These are phyloP conservation scores for Nomada fabriciana DNA, from an alignment of 2,888 invertebrate species.

Conservation along the genomic window DNA sequence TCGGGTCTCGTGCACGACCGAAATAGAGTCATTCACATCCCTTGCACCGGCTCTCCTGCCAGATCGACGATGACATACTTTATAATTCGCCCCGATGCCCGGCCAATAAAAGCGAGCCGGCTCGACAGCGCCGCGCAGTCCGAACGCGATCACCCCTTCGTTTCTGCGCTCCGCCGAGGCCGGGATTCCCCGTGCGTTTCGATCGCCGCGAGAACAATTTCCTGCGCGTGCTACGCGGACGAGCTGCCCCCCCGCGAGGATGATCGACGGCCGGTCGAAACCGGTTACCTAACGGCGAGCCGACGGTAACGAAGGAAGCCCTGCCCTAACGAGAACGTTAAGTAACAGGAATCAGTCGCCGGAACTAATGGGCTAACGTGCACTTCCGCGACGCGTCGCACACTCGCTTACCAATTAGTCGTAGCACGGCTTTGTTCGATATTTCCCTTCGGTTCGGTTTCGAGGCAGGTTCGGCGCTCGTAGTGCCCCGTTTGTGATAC, in stretches of 20 bases:
- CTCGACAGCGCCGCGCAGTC: background rate
- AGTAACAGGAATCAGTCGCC: conserved; percentile 64
- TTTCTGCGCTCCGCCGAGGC: conserved; percentile 27
- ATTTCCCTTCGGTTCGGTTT: background rate
- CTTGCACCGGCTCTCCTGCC: conserved; percentile 1
- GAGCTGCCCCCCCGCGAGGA: conserved; percentile 22
- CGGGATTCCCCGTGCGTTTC: conserved; percentile 7
- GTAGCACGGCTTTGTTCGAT: background rate
- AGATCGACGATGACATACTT: conserved; percentile 28
- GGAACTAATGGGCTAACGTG: conserved; percentile 61
- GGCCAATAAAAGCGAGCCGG: conserved; percentile 18
- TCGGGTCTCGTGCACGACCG: conserved; percentile 38
- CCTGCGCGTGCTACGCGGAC: conserved; percentile 47
- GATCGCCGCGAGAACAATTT: conserved; percentile 46
- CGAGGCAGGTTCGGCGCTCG: background rate
- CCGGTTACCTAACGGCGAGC: conserved; percentile 57
- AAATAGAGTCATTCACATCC: conserved; percentile 57
- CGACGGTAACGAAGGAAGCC: conserved; percentile 54
- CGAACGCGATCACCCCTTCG: background rate
- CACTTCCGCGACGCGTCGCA: conserved; percentile 38
- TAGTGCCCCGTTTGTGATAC: too few species aligned
- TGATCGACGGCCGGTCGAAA: conserved; percentile 50
- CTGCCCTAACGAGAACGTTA: conserved; percentile 50
- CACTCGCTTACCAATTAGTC: conserved; percentile 27
- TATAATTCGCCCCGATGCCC: conserved; percentile 18